Percentiles rank a stretch among this genome's conserved stretches.
Evolutionary conservation across 1,140 invertebrate genomes (phyloP).

Genomic region (Pomacea maculata): DNA sequence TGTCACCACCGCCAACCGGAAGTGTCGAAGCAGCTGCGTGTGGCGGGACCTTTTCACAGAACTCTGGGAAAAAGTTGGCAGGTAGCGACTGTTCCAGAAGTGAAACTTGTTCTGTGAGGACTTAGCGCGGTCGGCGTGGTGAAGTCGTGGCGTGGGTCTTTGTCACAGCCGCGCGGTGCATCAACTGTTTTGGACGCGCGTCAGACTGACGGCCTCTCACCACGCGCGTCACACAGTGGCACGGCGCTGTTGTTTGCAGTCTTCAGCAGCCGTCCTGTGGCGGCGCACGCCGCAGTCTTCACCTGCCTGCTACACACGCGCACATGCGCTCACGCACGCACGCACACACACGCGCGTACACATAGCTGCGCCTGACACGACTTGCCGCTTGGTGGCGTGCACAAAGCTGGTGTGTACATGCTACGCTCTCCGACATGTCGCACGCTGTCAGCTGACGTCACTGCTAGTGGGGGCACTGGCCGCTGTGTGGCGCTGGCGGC

Average conservation of each 20-base stretch:
- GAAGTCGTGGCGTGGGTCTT: not conserved
- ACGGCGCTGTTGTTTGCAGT: not conserved
- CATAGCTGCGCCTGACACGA: not conserved
- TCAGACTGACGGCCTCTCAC: not conserved
- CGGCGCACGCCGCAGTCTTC: not conserved
- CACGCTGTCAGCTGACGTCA: not conserved
- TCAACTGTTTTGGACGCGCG: not conserved
- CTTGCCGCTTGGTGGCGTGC: not conserved
- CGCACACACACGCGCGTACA: conserved; percentile 4
- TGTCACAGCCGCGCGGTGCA: not conserved
- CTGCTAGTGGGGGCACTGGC: not conserved
- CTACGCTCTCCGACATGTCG: not conserved
- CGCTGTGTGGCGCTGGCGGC: not conserved
- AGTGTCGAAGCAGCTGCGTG: not conserved
- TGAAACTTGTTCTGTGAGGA: too few relatives aligned
- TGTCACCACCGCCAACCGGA: too few relatives aligned
- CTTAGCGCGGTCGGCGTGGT: too few relatives aligned
- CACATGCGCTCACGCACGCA: not conserved
- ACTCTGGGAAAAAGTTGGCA: too few relatives aligned
- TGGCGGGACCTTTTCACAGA: not conserved
- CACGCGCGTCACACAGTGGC: not conserved
- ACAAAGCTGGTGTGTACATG: not conserved
- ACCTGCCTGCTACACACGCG: not conserved
- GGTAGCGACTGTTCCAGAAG: too few relatives aligned
- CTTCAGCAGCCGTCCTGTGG: not conserved